Base-by-base conservation (phyloP, 1,140 invertebrate species). In the Bradynema listronoti region DNA sequence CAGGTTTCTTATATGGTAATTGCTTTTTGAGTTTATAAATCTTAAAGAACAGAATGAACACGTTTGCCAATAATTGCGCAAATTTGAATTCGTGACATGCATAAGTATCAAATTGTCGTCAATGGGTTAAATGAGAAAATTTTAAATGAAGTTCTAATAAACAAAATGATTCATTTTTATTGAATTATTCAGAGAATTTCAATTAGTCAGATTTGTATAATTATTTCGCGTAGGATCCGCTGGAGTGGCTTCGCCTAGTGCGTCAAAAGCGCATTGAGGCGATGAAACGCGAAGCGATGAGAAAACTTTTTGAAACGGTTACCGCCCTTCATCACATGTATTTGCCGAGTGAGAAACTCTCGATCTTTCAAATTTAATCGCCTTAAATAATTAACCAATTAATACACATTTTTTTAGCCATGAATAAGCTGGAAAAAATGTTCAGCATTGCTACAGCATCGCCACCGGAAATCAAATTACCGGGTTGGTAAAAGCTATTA, bases 281-380 rank as follows among this genome's bases (percentile, higher is more conserved):
- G 34, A 78, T 77, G 75, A 77, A 77, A 51, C 47, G 73, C 34
- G 74, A 77, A 47, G 74, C 74, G 33, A 78, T 77, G 73, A 43
- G 74, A n/a, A 78, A 73, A 46, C 43, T 77, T 6, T 78, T 77
- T 42, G 75, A 77, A 43, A 77, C 73, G 24, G 66, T 76, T 2
- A 75, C 75, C 16, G 74, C 74, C 7, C 59, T 77, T 29, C 62
- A 74, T 60, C 73, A 71, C 22, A 62, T 74, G 41, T 57, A 67
- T 39, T 68, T 74, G 9, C 51, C 33, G 14, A 30, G 52, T 32
- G 65, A 52, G 16, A 9, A 52, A 52, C 24, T 3, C 11, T 39
- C 36, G 19, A 11, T 19, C 11, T 39, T 39, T 39, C 11, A 39
- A 11, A 39, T 11, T 11, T 11, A 39, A 39, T 11, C 36, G 11